Conservation (phyloP, 1,140 invertebrate species). For the Aphelenchoides besseyi region DNA sequence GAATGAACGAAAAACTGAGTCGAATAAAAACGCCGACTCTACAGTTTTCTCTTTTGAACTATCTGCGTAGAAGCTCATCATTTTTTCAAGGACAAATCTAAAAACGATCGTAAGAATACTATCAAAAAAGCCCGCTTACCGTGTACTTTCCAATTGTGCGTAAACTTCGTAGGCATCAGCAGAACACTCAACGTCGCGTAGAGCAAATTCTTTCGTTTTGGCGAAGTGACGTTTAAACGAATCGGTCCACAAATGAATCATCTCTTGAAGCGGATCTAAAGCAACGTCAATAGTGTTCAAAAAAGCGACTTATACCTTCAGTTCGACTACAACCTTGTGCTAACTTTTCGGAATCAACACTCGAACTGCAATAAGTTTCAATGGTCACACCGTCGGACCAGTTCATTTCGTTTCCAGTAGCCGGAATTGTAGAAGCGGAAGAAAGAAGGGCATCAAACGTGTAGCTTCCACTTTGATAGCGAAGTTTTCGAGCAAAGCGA, state of each 20-base stretch:
- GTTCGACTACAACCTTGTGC: neutral
- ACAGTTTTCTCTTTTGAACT: neutral
- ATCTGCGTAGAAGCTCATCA: neutral
- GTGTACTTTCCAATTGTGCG: neutral
- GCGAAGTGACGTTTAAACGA: neutral
- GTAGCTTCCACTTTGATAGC: neutral
- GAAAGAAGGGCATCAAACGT: neutral
- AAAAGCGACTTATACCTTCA: no score
- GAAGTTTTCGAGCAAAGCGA: neutral
- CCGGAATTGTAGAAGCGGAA: neutral
- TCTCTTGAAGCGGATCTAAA: neutral
- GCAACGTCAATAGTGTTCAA: neutral
- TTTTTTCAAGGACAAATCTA: neutral
- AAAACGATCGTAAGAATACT: neutral
- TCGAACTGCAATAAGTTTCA: neutral
- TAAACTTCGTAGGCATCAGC: neutral
- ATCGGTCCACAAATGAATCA: neutral
- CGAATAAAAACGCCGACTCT: neutral
- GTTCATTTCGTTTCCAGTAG: neutral
- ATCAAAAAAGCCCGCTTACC: neutral
- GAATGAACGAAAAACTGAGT: neutral
- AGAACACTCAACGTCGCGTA: neutral
- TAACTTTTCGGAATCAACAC: neutral
- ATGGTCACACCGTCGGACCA: neutral
- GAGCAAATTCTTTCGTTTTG: neutral